phyloP scores from a whole-genome alignment of 2,888 invertebrate genomes.

The Hoplodrina ambigua region DNA sequence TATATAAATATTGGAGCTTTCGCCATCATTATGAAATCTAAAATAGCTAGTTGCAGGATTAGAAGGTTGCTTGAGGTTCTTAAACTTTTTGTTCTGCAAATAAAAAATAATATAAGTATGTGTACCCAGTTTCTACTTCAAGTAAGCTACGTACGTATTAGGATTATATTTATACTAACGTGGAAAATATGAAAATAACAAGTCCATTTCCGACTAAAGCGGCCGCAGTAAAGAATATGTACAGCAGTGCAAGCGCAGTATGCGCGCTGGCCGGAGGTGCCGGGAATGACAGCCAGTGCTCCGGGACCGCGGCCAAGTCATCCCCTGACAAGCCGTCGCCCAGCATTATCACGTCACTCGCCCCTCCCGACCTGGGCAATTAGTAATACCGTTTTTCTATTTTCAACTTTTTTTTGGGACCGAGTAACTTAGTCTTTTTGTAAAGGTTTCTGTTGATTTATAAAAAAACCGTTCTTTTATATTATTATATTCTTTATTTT shows the following conservation, averaged over 20 bases:
- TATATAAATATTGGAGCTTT: constrained; percentile 96
- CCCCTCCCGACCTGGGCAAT: constrained; percentile 71
- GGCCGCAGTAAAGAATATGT: constrained; percentile 93
- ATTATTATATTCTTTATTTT: no score
- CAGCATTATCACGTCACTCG: constrained; percentile 85
- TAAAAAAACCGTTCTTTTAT: no score
- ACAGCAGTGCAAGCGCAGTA: constrained; percentile 94
- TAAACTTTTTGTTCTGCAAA: constrained; percentile 92
- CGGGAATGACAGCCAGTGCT: constrained; percentile 95
- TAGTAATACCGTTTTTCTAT: not conserved
- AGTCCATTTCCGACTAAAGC: constrained; percentile 95
- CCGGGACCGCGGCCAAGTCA: constrained; percentile 94
- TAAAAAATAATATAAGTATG: constrained; percentile 4
- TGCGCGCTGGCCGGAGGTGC: constrained; percentile 96
- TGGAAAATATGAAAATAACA: constrained; percentile 95
- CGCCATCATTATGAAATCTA: constrained; percentile 96
- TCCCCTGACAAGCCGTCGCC: constrained; percentile 95
- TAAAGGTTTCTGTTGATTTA: no score
- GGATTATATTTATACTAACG: constrained; percentile 91
- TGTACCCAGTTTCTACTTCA: not conserved
- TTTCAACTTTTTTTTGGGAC: no score
- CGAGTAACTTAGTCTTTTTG: no score
- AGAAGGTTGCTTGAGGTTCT: constrained; percentile 96
- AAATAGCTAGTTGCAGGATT: constrained; percentile 95
- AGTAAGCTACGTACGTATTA: not conserved